Evolutionary conservation across 2,113 vertebrate genomes (phyloP), one percentile per base, ranked within the genome.

Genomic region (Alethe castanea): DNA sequence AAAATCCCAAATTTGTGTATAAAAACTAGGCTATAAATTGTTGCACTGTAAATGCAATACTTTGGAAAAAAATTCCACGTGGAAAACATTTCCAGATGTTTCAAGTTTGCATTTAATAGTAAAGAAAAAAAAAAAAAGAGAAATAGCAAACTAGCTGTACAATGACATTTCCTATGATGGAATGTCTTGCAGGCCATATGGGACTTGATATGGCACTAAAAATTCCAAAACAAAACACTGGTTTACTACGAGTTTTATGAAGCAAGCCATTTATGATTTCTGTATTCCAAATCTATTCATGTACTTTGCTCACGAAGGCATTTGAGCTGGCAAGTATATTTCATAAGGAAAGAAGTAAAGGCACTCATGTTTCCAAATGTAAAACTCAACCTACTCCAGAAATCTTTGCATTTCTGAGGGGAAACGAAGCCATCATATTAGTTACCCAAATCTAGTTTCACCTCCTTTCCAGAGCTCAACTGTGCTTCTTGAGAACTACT

Each of bases 1-100:
- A 97, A 97, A 97, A 95, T 89, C 78, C 91, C 91, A 96, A 88
- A 95, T 95, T 15, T 92, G 71, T 96, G 84, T 97, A 98, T 90
- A 97, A 98, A 98, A 97, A 87, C 97, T 94, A 98, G 86, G 69
- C 86, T 97, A 97, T 94, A 97, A 96, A 97, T 91, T 82, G 97
- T 95, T 97, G 97, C 64, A 90, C 84, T 91, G 94, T 97, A 97
- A 97, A 97, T 95, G 96, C 96, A 97, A 94, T 96, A 95, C 95
- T 97, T 95, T 84, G 86, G 60, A 94, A 96, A 97, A 97, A 97
- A 97, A 97, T 40, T 96, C 94, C 97, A 96, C 22, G 7, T 97
- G 96, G 95, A 97, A 97, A 98, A 97, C 79, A 70, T 52, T 94
- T 95, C 96, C 90, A 86, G 93, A 95, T 96, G 82, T 92, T 97